phyloP scores from a whole-genome alignment of 2,797 vertebrate genomes.

The Heliangelus exortis region DNA sequence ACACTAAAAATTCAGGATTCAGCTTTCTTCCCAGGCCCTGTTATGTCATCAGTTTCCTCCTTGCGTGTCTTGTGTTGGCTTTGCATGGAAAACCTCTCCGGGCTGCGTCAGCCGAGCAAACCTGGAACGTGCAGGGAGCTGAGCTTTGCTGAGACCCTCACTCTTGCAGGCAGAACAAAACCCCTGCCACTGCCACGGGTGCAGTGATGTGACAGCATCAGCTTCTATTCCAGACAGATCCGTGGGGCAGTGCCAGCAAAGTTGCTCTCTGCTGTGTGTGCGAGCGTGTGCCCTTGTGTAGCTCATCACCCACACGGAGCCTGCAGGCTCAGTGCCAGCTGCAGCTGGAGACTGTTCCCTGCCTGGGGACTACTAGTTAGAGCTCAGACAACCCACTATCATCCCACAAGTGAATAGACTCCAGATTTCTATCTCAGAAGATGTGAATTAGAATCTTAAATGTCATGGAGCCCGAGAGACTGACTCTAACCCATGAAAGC shows the following conservation, averaged over 20 bases:
- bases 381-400: not conserved
- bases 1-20: not conserved
- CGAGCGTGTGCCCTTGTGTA: not conserved
- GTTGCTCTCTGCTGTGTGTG: not conserved
- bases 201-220: not conserved
- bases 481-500: constrained; percentile 9
- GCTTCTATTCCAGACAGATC: not conserved
- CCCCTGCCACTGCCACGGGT: not conserved
- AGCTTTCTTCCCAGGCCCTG: not conserved
- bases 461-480: not conserved
- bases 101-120: not conserved
- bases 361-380: not conserved
- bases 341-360: not conserved
- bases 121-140: not conserved
- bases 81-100: not conserved
- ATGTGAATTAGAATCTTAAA: not conserved
- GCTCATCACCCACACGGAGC: not conserved
- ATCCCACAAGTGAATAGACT: not conserved
- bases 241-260: not conserved
- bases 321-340: not conserved
- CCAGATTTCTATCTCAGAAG: constrained; percentile 34
- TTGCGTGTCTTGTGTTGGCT: not conserved
- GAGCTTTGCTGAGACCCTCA: not conserved
- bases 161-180: not conserved
- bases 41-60: not conserved